These are phyloP conservation scores for Hyalella azteca DNA, from an alignment of 2,888 invertebrate species.

Conservation along the genomic window DNA sequence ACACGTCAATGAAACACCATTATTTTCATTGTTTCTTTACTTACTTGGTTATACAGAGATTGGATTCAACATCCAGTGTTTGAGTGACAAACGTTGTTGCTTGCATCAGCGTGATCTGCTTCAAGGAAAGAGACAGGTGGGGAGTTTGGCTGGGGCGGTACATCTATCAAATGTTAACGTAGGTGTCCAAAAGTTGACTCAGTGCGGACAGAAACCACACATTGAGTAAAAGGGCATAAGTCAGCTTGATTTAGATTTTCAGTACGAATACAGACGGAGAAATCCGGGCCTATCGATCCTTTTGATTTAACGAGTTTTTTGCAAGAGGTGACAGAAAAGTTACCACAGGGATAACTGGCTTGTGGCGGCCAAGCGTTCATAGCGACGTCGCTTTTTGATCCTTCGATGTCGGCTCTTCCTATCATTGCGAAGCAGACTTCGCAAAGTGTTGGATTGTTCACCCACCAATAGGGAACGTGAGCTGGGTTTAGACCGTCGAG, in stretches of 20 bases:
- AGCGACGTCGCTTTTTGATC: conserved; percentile 75
- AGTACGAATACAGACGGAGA: conserved; percentile 72
- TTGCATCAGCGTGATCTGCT: conserved; percentile 63
- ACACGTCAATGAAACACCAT: conserved; percentile 65
- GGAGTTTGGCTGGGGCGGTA: conserved; percentile 74
- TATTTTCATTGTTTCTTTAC: conserved; percentile 61
- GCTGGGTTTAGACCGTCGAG: too few relatives aligned
- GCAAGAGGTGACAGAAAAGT: conserved; percentile 76
- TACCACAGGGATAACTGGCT: conserved; percentile 72
- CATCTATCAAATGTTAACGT: conserved; percentile 72
- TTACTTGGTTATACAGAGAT: background rate
- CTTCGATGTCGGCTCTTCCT: conserved; percentile 78
- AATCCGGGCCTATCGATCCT: conserved; percentile 74
- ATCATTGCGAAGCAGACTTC: conserved; percentile 77
- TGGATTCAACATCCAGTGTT: too few relatives aligned
- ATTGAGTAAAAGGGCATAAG: conserved; percentile 75
- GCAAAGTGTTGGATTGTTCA: conserved; percentile 76
- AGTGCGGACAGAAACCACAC: conserved; percentile 74
- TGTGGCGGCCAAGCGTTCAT: conserved; percentile 69
- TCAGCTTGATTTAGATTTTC: conserved; percentile 73
- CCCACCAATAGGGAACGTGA: conserved; percentile 70
- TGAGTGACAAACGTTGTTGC: too few relatives aligned
- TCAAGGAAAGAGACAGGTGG: conserved; percentile 70
- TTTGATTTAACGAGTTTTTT: conserved; percentile 67
- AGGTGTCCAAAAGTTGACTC: conserved; percentile 71